phyloP scores from a whole-genome alignment of 2,888 invertebrate species.

The Trachelus tabidus region DNA sequence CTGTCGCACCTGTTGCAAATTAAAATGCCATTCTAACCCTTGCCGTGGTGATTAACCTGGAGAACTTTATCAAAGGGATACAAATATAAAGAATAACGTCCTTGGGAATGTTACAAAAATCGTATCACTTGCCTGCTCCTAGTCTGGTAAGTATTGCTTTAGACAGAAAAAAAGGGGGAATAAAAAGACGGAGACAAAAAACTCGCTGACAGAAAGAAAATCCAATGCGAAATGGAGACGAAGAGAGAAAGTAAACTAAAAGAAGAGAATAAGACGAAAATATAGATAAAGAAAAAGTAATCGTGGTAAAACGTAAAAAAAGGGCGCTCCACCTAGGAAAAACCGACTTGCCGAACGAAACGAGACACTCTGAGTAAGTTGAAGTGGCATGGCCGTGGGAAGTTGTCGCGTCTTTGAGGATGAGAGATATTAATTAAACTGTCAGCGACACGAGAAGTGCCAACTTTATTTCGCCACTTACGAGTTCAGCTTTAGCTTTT shows the following conservation, averaged over 20 bases:
- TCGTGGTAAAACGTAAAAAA: background rate
- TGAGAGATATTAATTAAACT: constrained; percentile 65
- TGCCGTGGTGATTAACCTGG: too few relatives aligned
- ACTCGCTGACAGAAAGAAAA: constrained; percentile 6
- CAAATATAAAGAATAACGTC: too few relatives aligned
- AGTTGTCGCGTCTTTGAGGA: constrained; percentile 47
- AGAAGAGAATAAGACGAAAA: constrained; percentile 18
- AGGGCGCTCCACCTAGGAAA: background rate
- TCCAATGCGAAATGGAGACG: constrained; percentile 8
- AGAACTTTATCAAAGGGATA: too few relatives aligned
- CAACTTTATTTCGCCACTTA: constrained; percentile 65
- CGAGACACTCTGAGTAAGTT: constrained; percentile 36
- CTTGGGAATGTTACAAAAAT: too few relatives aligned
- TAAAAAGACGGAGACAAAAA: too few relatives aligned
- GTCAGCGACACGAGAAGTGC: constrained; percentile 58
- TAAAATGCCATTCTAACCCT: too few relatives aligned
- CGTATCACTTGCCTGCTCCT: too few relatives aligned
- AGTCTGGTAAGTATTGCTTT: too few relatives aligned
- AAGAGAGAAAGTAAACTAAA: constrained; percentile 1
- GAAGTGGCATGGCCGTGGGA: constrained; percentile 41
- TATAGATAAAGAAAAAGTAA: constrained; percentile 4
- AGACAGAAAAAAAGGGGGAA: too few relatives aligned
- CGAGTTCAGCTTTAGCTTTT: constrained; percentile 56
- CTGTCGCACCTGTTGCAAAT: too few relatives aligned
- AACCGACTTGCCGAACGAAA: constrained; percentile 5